Evolutionary conservation across 2,888 invertebrate genomes (phyloP).

Genomic region (Rhimphoctona megacephalus): DNA sequence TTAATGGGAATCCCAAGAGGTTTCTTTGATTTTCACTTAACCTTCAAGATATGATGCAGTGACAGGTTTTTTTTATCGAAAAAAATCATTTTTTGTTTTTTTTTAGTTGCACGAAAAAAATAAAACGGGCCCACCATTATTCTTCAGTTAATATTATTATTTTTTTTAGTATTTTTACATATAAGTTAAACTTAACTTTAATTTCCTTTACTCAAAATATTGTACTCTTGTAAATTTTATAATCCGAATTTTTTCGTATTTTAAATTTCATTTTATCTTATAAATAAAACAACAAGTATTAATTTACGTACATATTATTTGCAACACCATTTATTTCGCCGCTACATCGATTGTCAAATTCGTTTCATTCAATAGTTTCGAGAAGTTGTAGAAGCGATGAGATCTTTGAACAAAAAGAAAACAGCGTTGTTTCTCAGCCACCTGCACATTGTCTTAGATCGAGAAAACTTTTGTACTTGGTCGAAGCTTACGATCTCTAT

Average conservation of each 20-base stretch:
- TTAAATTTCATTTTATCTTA: not conserved
- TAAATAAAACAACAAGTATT: not conserved
- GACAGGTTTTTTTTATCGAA: no score
- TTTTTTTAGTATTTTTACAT: constrained; percentile 11
- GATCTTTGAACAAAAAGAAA: constrained; percentile 59
- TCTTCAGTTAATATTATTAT: no score
- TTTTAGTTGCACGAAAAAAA: no score
- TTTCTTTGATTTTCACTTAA: constrained; percentile 43
- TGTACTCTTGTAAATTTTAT: constrained; percentile 51
- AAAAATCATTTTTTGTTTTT: no score
- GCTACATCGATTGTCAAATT: constrained; percentile 45
- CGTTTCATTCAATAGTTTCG: constrained; percentile 40
- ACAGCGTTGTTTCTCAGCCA: constrained; percentile 63
- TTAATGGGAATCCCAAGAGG: constrained; percentile 12
- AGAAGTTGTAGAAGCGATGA: constrained; percentile 20
- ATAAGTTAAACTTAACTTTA: not conserved
- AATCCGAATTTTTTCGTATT: not conserved
- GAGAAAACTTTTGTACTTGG: constrained; percentile 61
- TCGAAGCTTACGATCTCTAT: constrained; percentile 44
- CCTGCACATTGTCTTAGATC: constrained; percentile 77
- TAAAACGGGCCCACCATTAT: no score
- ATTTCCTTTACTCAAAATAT: constrained; percentile 72
- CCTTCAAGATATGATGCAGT: no score
- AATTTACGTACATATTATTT: not conserved
- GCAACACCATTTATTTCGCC: constrained; percentile 35